Conservation (phyloP, 2,888 invertebrate genomes). For the Cybosia mesomella region DNA sequence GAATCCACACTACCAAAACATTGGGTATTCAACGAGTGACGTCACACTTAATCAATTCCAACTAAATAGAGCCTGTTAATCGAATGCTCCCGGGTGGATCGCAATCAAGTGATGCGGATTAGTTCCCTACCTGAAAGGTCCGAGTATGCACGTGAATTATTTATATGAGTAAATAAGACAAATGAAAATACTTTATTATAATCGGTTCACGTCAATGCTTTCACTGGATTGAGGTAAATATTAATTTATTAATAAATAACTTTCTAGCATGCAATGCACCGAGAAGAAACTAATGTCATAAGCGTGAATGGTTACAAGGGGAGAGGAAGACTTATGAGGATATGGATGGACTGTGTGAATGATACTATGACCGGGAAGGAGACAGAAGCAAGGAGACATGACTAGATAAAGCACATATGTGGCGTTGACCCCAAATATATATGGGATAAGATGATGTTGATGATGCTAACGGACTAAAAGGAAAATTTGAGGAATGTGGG, state of each 20-base stretch:
- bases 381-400: not conserved
- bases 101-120: conserved; percentile 61
- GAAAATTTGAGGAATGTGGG: too few species aligned
- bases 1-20: not conserved
- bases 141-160: not conserved
- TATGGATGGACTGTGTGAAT: not conserved
- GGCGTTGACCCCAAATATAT: not conserved
- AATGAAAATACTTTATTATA: not conserved
- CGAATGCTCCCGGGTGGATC: conserved; percentile 44
- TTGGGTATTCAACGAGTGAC: conserved; percentile 19
- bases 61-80: conserved; percentile 53
- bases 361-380: not conserved
- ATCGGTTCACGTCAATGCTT: not conserved
- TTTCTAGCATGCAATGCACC: too few species aligned
- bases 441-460: not conserved
- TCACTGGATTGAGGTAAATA: not conserved
- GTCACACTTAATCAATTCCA: conserved; percentile 46
- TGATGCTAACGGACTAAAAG: too few species aligned
- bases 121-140: conserved; percentile 33
- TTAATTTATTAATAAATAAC: too few species aligned
- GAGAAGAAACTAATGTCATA: too few species aligned
- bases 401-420: not conserved
- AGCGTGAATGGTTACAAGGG: too few species aligned
- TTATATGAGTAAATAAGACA: not conserved
- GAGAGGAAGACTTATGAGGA: too few species aligned